Conservation (phyloP, 2,113 vertebrate species). For the Actenoides hombroni region DNA sequence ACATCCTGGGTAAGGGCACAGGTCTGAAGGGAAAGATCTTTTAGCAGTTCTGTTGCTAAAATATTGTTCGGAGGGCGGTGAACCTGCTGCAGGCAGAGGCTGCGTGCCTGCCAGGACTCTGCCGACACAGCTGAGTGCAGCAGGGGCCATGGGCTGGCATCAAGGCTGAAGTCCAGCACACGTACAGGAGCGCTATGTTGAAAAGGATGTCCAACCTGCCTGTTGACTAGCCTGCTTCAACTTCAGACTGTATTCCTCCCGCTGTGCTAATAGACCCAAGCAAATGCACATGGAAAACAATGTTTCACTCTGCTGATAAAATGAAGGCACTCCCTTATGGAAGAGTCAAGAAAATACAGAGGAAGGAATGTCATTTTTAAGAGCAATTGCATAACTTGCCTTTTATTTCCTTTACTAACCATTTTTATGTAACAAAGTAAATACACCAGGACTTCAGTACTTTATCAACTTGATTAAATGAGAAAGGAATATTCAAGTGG, state of each 20-base stretch:
- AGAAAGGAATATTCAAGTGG: not conserved
- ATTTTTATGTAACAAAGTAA: not conserved
- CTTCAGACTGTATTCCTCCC: not conserved
- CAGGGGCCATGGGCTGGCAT: accelerated
- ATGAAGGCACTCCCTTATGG: not conserved
- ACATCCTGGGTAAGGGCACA: not conserved
- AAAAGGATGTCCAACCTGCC: not conserved
- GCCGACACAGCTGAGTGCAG: accelerated
- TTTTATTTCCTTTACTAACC: not conserved
- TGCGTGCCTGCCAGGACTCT: not conserved
- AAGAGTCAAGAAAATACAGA: not conserved
- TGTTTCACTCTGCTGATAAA: not conserved
- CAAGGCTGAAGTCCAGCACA: not conserved
- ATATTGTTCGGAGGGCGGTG: not conserved
- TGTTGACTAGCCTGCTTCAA: not conserved
- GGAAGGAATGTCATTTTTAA: not conserved
- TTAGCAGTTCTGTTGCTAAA: not conserved
- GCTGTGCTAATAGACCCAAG: not conserved
- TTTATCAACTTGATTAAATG: not conserved
- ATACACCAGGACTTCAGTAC: not conserved
- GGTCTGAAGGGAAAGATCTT: not conserved
- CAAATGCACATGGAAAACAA: not conserved
- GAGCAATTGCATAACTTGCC: not conserved
- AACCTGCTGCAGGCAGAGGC: not conserved
- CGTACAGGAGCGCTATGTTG: accelerated